These are phyloP conservation scores for Margaritifera margaritifera DNA, from an alignment of 2,888 invertebrate genomes.

Conservation along the genomic window DNA sequence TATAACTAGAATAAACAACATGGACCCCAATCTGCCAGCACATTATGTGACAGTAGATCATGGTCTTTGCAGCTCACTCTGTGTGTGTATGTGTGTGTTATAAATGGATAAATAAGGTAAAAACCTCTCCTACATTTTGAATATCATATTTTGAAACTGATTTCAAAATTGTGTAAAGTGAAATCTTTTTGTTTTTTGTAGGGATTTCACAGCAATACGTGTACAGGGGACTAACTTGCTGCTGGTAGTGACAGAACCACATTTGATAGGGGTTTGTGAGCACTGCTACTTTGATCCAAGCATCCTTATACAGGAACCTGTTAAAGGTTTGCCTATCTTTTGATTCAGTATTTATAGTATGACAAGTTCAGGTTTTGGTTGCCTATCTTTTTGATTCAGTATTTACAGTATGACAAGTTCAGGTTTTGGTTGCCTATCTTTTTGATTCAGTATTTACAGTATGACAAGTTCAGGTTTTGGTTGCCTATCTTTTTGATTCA, in stretches of 20 bases:
- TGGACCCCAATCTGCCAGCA: no score
- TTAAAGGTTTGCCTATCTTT: constrained; percentile 18
- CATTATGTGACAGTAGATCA: no score
- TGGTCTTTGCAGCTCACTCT: no score
- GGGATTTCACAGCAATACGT: constrained; percentile 38
- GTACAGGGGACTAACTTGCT: constrained; percentile 53
- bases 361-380: background rate
- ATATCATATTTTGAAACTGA: no score
- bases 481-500: background rate
- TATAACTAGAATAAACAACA: no score
- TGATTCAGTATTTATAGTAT: background rate
- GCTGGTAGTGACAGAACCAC: constrained; percentile 49
- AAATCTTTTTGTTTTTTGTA: constrained; percentile 13
- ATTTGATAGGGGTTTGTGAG: constrained; percentile 37
- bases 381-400: background rate
- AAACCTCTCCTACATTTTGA: no score
- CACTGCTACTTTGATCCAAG: constrained; percentile 22
- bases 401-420: no score
- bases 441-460: background rate
- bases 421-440: background rate
- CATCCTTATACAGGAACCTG: constrained; percentile 37
- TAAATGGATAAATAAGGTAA: no score
- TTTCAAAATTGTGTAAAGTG: no score
- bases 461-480: no score
- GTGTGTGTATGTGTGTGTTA: no score